These are phyloP conservation scores for Schizopygopsis malacanthus DNA, from an alignment of 2,797 vertebrate genomes.

Conservation along the genomic window DNA sequence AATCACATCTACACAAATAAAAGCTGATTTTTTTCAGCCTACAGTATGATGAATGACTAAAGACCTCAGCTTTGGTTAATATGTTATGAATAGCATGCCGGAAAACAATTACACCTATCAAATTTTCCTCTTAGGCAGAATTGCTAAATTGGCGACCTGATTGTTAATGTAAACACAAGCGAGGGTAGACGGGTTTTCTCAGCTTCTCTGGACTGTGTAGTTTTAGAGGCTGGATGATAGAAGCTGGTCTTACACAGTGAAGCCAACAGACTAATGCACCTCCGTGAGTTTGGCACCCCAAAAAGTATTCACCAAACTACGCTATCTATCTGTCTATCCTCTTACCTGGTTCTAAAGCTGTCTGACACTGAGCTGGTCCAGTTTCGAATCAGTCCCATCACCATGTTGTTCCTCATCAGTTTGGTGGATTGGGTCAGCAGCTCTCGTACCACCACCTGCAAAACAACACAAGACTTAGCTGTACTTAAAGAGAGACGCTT, in stretches of 20 bases:
- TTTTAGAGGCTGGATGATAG: background rate
- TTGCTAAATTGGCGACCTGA: slow-evolving; percentile 18
- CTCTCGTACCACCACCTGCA: slow-evolving; percentile 71
- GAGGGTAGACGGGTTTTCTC: background rate
- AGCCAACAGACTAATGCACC: background rate
- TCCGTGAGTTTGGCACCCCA: too few species aligned
- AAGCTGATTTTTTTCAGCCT: slow-evolving; percentile 4
- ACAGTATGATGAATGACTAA: background rate
- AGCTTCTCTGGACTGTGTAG: background rate
- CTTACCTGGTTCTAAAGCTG: slow-evolving; percentile 74
- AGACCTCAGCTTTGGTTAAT: slow-evolving; percentile 29
- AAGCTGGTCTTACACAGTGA: background rate
- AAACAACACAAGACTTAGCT: background rate
- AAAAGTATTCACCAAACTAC: too few species aligned
- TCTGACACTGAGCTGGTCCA: slow-evolving; percentile 65
- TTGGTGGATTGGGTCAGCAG: slow-evolving; percentile 68
- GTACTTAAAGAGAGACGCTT: too few species aligned
- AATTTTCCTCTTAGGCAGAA: slow-evolving; percentile 37
- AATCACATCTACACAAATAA: slow-evolving; percentile 12
- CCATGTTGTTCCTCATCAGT: slow-evolving; percentile 57
- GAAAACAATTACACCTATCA: slow-evolving; percentile 27
- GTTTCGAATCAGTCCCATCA: slow-evolving; percentile 63
- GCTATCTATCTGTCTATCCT: background rate
- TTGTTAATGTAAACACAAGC: background rate
- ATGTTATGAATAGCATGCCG: slow-evolving; percentile 3